Base-by-base conservation (phyloP, 2,888 invertebrate genomes). In the Mesorhabditis sp. region DNA sequence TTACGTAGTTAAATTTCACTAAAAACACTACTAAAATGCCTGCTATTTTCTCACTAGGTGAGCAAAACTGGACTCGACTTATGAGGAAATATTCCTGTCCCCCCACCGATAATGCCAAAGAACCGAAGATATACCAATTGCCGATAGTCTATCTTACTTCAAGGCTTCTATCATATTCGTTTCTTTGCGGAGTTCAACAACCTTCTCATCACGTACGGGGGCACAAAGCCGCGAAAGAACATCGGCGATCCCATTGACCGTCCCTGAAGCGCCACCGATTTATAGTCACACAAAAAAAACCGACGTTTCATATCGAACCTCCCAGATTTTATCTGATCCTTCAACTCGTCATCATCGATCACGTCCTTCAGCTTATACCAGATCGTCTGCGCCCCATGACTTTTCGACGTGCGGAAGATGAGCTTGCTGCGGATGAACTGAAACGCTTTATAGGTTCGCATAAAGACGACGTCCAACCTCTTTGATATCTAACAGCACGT, bases 381-480 rank as follows among this genome's bases (percentile, higher is more conserved):
- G n/a, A 50, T 50, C n/a, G 58, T n/a, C n/a, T 50, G 58, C n/a
- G 58, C 58, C n/a, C 58, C 58, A 10, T 10, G 58, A n/a, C 58
- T n/a, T 50, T 10, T 50, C 7, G 10, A 13, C 58, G 58, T 50
- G 10, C 58, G 58, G 58, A 50, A 50, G n/a, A 50, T 50, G 58
- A 50, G 7, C 58, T 50, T 50, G n/a, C n/a, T 50, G 7, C 58
- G 58, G n/a, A n/a, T n/a, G n/a, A 50, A 50, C 58, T 50, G n/a
- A 50, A 50, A n/a, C 7, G n/a, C 7, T 50, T 50, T 50, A n/a
- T 50, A 13, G 7, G 7, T 50, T 13, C 7, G n/a, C 10, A 50
- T 13, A 50, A n/a, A 13, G 58, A 50, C n/a, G n/a, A 50, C n/a
- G 58, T 50, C 58, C n/a, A 50, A 50, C 58, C 58, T 50, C 58